Evolutionary conservation across 1,140 invertebrate species (phyloP).

Genomic region (Neomicropteryx cornuta): DNA sequence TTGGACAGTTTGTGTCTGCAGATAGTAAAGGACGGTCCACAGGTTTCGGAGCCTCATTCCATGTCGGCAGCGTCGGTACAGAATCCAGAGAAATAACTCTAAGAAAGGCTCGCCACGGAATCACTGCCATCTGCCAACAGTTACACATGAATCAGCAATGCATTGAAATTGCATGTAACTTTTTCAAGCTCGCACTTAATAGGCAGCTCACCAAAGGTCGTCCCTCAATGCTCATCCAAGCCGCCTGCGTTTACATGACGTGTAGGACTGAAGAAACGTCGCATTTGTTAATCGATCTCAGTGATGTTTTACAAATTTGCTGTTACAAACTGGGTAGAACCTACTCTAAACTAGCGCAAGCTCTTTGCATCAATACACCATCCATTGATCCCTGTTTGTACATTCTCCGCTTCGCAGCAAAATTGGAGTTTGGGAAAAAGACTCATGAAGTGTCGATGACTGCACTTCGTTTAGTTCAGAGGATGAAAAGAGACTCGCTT

Average conservation of each 20-base stretch:
- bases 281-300: slow-evolving; percentile 95
- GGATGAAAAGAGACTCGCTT: slow-evolving; percentile 98
- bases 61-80: slow-evolving; percentile 66
- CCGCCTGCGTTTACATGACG: slow-evolving; percentile 96
- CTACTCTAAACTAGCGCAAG: slow-evolving; percentile 79
- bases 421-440: slow-evolving; percentile 85
- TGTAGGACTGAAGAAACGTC: slow-evolving; percentile 89
- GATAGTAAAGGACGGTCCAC: slow-evolving; percentile 75
- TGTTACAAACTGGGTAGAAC: slow-evolving; percentile 92
- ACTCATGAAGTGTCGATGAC: slow-evolving; percentile 92
- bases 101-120: slow-evolving; percentile 74
- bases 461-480: slow-evolving; percentile 81
- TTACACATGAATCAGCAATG: slow-evolving; percentile 79
- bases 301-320: slow-evolving; percentile 92
- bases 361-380: slow-evolving; percentile 87
- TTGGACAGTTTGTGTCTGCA: slow-evolving; percentile 87
- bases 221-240: slow-evolving; percentile 83
- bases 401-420: slow-evolving; percentile 88
- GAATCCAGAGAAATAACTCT: slow-evolving; percentile 87
- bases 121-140: slow-evolving; percentile 67
- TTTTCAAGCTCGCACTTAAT: slow-evolving; percentile 93
- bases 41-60: slow-evolving; percentile 67
- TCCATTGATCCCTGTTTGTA: slow-evolving; percentile 92
- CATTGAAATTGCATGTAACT: slow-evolving; percentile 87
- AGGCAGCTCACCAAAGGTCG: slow-evolving; percentile 83